Percentiles rank a stretch among this genome's conserved stretches.
phyloP scores from a whole-genome alignment of 1,140 invertebrate genomes.

The Drosophila fuyamai region DNA sequence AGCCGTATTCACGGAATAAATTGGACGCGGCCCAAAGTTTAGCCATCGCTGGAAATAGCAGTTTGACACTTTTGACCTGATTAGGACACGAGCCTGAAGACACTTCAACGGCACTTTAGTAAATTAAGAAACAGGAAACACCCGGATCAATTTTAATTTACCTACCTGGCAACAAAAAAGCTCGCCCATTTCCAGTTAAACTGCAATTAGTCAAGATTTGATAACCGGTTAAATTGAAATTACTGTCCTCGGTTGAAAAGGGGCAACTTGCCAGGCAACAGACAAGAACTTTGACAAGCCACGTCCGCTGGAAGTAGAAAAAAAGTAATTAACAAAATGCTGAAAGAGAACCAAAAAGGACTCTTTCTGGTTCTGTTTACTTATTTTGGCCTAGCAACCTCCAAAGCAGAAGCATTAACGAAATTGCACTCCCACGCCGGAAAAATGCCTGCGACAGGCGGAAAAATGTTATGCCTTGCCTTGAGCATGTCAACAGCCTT shows the following conservation, averaged over 20 bases:
- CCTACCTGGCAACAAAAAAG: slow-evolving; percentile 1
- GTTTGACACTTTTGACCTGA: slow-evolving; percentile 17
- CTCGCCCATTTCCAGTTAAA: not conserved
- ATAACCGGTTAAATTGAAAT: slow-evolving; percentile 43
- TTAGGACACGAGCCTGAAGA: slow-evolving; percentile 5
- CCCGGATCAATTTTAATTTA: slow-evolving; percentile 26
- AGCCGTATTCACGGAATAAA: slow-evolving; percentile 10
- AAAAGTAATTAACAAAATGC: slow-evolving; percentile 45
- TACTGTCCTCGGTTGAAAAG: slow-evolving; percentile 11
- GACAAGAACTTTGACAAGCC: slow-evolving; percentile 13
- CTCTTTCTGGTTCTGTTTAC: not conserved
- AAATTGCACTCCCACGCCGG: slow-evolving; percentile 33
- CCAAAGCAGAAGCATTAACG: slow-evolving; percentile 13
- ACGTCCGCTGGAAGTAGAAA: not conserved
- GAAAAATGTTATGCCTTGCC: slow-evolving; percentile 17
- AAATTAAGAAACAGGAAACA: slow-evolving; percentile 24
- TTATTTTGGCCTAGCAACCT: slow-evolving; percentile 9
- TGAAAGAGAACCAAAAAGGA: slow-evolving; percentile 27
- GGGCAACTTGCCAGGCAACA: slow-evolving; percentile 13
- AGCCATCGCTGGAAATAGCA: slow-evolving; percentile 9
- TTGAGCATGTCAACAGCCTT: slow-evolving; percentile 9
- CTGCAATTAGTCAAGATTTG: slow-evolving; percentile 50
- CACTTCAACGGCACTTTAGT: slow-evolving; percentile 21
- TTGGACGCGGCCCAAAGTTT: slow-evolving; percentile 4
- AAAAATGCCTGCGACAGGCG: slow-evolving; percentile 4